phyloP scores from a whole-genome alignment of 2,888 invertebrate species.

The Criorhina ranunculi region DNA sequence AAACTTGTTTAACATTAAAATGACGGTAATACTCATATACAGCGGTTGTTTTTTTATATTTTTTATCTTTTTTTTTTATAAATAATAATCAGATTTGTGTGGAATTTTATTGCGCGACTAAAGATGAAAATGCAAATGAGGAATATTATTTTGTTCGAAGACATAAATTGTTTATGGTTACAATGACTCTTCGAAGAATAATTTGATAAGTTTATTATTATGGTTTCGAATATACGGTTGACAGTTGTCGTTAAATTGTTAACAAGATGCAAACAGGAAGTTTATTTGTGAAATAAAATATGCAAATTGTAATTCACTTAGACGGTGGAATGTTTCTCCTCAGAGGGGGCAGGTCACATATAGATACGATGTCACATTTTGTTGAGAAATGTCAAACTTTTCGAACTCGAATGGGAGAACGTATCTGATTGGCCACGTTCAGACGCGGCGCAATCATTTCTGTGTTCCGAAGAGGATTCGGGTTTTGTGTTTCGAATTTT shows the following conservation, averaged over 20 bases:
- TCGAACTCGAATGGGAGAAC: too few relatives aligned
- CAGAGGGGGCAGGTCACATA: too few relatives aligned
- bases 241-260: conserved; percentile 19
- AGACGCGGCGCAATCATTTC: too few relatives aligned
- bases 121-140: conserved; percentile 56
- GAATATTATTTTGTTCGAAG: conserved; percentile 8
- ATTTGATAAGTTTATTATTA: conserved; percentile 42
- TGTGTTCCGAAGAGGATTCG: too few relatives aligned
- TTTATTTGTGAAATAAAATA: conserved; percentile 3
- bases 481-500: too few relatives aligned
- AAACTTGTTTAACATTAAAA: conserved; percentile 30
- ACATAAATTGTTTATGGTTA: conserved; percentile 55
- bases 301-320: neutral
- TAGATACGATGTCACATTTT: too few relatives aligned
- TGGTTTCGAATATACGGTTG: neutral
- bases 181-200: conserved; percentile 49
- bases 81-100: conserved; percentile 33
- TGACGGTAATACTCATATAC: conserved; percentile 4
- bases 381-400: too few relatives aligned
- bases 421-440: too few relatives aligned
- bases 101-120: conserved; percentile 18
- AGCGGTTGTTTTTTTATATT: conserved; percentile 10
- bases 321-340: neutral
- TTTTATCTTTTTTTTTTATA: too few relatives aligned
- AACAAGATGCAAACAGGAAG: conserved; percentile 14